Evolutionary conservation across 2,797 vertebrate genomes (phyloP).

Genomic region (Lepilemur septentrionalis): DNA sequence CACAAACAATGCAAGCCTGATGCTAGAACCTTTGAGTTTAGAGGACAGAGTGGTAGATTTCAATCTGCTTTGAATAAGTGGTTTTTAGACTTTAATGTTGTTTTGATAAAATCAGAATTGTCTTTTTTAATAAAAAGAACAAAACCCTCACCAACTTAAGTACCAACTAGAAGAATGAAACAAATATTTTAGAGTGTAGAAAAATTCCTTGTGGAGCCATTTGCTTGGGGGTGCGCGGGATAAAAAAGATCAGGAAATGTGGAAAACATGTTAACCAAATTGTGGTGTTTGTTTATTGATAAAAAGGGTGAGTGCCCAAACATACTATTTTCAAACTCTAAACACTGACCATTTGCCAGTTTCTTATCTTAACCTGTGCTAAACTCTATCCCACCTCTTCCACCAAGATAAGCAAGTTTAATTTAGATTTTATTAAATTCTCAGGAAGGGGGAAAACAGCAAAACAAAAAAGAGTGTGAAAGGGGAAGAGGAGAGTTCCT

Average conservation of each 20-base stretch:
- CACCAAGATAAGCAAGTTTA: conserved; percentile 31
- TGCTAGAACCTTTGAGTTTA: neutral
- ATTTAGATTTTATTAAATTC: conserved; percentile 34
- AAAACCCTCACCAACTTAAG: neutral
- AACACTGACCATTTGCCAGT: neutral
- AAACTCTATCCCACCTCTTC: neutral
- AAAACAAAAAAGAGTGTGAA: neutral
- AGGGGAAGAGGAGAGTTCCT: neutral
- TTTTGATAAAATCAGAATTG: neutral
- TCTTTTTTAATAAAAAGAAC: neutral
- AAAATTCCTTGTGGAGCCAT: neutral
- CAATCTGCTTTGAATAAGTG: neutral
- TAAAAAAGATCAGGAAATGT: neutral
- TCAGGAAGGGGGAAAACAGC: neutral
- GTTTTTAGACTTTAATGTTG: neutral
- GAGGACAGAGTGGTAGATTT: neutral
- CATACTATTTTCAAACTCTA: neutral
- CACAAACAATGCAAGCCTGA: no score
- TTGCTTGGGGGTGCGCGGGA: neutral
- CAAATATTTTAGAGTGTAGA: neutral
- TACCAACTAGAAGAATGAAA: neutral
- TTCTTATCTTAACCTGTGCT: conserved; percentile 1
- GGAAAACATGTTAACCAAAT: neutral
- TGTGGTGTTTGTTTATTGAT: neutral
- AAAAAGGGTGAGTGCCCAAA: neutral